Evolutionary conservation across 1,140 invertebrate species (phyloP), one percentile per base, ranked within the genome.

Genomic region (Rhagoletis pomonella): DNA sequence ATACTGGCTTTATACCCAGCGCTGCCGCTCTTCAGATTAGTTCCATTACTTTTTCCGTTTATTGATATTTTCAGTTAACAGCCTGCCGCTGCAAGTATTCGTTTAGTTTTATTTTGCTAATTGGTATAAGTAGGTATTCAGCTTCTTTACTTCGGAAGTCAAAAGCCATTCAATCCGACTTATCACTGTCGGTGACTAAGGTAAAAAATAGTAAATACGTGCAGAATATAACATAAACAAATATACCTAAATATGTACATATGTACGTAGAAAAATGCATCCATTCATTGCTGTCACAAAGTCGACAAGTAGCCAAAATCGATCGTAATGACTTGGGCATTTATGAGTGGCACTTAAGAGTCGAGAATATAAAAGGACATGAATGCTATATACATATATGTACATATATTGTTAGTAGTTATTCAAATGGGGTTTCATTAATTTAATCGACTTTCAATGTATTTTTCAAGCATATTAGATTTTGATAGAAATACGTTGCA

Each of bases 221-320:
- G 29, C 29, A 29, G 1, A 29, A 29, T 0, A 55, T 55, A 55
- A 55, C 29, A 55, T 55, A 55, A 14, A 62, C 12, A 62, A n/a
- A 9, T 62, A 17, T 62, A 14, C n/a, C 29, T 29, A 62, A 14
- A 14, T 62, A 14, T 4, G 7, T 62, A 62, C 12, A 14, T 62
- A 17, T n/a, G 44, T 50, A 29, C 29, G 47, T 58, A 19, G 47
- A 47, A 55, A 29, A 81, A 6, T 58, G 50, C 67, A 81, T 47
- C 73, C 47, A 55, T 81, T 50, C 73, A 81, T 81, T 81, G 73
- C 73, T 81, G 73, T 81, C 73, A 55, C 47, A 81, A 47, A 55
- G 47, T 81, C 73, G 9, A 55, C 19, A 4, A 29, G 73, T 81
- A 50, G 47, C 47, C 47, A 50, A 81, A 81, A 55, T 81, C 47